Base-by-base conservation (phyloP, 2,113 vertebrate genomes). In the Microtus pennsylvanicus region DNA sequence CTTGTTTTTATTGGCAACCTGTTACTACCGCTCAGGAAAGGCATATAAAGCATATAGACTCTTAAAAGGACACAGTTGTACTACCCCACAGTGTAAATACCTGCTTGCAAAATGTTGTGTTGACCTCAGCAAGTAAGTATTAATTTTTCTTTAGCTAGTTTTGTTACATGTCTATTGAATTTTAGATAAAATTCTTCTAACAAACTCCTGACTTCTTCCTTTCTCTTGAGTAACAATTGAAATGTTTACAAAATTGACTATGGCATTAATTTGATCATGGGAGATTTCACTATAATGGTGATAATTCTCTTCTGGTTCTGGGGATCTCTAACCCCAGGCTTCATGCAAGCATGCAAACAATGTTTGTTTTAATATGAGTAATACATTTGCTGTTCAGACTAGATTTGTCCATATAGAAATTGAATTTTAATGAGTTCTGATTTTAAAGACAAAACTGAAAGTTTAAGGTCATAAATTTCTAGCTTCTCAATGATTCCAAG, bases 11-110 rank as follows among this genome's bases (percentile, higher is more conserved):
- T 94, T 99, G 98, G 99, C 99, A 47, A 99, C 99, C 4, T 99
- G 99, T 98, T 99, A 99, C 96, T 99, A 99, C 97, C 99, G 99
- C 98, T 99, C 99, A 95, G 99, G 99, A 98, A 99, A 99, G 98
- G 99, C 99, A 2, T 99, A 99, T 91, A 99, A 99, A 98, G 99
- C 99, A 12, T 99, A 99, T 98, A 98, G 99, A 94, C 99, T 99
- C 78, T 98, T 99, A 89, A 99, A 99, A 98, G 99, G 99, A 94
- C 99, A 99, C 98, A 99, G 99, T 98, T 99, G 99, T 98, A 99
- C 99, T 90, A 99, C 99, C 5, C 99, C 99, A 0, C 99, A 99
- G 63, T 99, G 99, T 98, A 99, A 99, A 99, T 99, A 99, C 98
- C 99, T 99, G 98, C 98, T 99, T 97, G 99, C 99, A 94, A 99